Evolutionary conservation across 2,113 vertebrate genomes (phyloP).

Genomic region (Prinia subflava): DNA sequence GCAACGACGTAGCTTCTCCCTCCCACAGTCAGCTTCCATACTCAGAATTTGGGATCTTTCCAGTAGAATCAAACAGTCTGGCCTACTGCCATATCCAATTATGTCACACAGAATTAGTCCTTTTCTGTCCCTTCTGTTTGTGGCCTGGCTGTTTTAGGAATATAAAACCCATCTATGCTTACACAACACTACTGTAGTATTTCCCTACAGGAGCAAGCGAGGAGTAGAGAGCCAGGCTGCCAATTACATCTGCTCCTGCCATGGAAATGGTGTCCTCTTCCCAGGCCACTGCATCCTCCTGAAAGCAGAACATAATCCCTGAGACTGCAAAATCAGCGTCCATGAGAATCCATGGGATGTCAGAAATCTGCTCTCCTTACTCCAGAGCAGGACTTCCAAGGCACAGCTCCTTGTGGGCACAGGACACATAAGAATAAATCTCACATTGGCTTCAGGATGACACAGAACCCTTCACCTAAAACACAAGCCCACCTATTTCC

Average conservation of each 20-base stretch:
- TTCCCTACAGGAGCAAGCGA: neutral
- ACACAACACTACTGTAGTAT: neutral
- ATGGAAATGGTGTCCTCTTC: neutral
- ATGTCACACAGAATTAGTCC: neutral
- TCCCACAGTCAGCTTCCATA: neutral
- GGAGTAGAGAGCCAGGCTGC: neutral
- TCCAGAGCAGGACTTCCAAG: neutral
- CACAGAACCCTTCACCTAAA: neutral
- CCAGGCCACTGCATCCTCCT: neutral
- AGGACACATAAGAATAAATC: neutral
- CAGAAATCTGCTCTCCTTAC: neutral
- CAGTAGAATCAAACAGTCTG: neutral
- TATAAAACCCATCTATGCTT: neutral
- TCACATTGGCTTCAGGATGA: neutral
- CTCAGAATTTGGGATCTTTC: neutral
- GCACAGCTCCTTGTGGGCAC: neutral
- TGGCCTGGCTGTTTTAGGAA: neutral
- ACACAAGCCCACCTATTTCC: neutral
- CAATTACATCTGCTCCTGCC: neutral
- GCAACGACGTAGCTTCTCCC: neutral
- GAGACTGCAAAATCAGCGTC: neutral
- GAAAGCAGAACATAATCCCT: neutral
- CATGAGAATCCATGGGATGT: neutral
- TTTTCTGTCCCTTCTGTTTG: constrained; percentile 24
- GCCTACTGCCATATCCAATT: neutral